Base-by-base conservation (phyloP, 2,113 vertebrate species). In the Orthonyx spaldingii region DNA sequence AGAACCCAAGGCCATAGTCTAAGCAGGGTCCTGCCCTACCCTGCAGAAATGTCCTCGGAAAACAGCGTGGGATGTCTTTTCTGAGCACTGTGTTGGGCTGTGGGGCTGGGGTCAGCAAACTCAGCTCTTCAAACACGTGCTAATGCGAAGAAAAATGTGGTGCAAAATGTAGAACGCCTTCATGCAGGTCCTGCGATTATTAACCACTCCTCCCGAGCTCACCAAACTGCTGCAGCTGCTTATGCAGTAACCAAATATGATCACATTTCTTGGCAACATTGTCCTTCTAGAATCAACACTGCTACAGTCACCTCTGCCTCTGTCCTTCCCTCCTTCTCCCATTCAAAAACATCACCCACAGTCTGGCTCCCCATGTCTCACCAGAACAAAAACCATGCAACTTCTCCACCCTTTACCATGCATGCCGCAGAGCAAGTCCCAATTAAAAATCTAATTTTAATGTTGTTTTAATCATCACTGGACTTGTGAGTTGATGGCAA, bases 361-460 rank as follows among this genome's bases (percentile, higher is more conserved):
- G 23, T 39, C 30, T 5, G 5, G 30, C 59, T 87, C 26, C 37
- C 52, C 6, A 1, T 49, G 75, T 81, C 69, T 89, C 41, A 39
- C 23, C 35, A 56, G 60, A 93, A 52, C 72, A 75, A 72, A 83
- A 93, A 24, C 14, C 47, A 33, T 7, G 4, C 0, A 0, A 44
- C 76, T 41, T 57, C 60, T 74, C 60, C 61, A 61, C 53, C 21
- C 57, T 57, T 87, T 32, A 42, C 16, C 20, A 53, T 1, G 0
- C 2, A 11, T 60, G 49, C 53, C 0, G 2, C 41, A 59, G 53
- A 69, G 49, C 37, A 82, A 10, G 9, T 53, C 35, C 56, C 59
- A 91, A 26, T 92, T 84, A 89, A 32, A 81, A 81, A 64, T 82
- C 64, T 86, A 55, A 35, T 79, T 90, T 92, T 87, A 79, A 60